phyloP scores from a whole-genome alignment of 1,140 invertebrate genomes.

The Apis dorsata region DNA sequence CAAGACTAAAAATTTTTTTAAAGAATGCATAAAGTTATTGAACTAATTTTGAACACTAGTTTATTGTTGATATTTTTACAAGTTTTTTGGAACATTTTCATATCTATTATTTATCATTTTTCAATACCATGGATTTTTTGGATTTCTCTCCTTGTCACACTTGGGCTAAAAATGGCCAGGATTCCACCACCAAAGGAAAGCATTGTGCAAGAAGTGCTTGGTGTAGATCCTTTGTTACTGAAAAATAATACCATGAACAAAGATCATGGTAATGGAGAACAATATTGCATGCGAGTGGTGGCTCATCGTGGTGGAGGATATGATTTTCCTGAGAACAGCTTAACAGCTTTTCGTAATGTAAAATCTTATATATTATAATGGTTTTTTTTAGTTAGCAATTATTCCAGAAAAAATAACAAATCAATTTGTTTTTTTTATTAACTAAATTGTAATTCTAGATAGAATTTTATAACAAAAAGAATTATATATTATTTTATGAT shows the following conservation, averaged over 20 bases:
- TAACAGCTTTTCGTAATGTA: constrained; percentile 86
- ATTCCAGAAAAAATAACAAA: constrained; percentile 13
- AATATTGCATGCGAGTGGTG: constrained; percentile 80
- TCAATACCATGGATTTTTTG: constrained; percentile 73
- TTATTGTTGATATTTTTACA: constrained; percentile 69
- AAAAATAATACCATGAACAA: constrained; percentile 57
- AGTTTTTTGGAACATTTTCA: constrained; percentile 56
- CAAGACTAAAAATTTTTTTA: constrained; percentile 38
- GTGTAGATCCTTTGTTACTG: constrained; percentile 71
- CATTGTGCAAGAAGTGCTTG: constrained; percentile 76
- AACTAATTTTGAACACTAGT: constrained; percentile 64
- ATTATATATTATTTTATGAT: constrained; percentile 24
- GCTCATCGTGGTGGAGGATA: constrained; percentile 86
- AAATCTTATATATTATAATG: constrained; percentile 67
- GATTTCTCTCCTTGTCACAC: constrained; percentile 60
- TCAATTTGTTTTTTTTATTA: constrained; percentile 10
- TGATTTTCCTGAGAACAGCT: constrained; percentile 88
- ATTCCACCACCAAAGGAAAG: constrained; percentile 71
- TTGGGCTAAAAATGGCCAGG: constrained; percentile 63
- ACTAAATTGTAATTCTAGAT: constrained; percentile 18
- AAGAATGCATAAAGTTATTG: constrained; percentile 62
- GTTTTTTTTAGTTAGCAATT: constrained; percentile 35
- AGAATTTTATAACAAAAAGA: constrained; percentile 14
- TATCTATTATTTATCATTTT: constrained; percentile 68
- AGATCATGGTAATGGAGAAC: constrained; percentile 63